Evolutionary conservation across 2,888 invertebrate genomes (phyloP).

Genomic region (Mimas tiliae): DNA sequence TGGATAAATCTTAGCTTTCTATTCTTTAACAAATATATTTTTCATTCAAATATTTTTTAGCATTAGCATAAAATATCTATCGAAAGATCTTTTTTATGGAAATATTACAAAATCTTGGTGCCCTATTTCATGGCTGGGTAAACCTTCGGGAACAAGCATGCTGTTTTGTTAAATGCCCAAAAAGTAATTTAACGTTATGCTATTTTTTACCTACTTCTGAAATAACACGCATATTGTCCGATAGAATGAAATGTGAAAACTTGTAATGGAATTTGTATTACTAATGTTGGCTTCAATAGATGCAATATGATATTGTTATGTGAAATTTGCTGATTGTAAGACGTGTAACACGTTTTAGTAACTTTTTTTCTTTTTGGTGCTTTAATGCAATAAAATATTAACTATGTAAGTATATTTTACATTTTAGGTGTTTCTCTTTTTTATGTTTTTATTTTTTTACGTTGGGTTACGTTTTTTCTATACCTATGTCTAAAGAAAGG

Average conservation of each 20-base stretch:
- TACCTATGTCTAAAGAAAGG: no score
- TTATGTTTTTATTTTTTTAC: no score
- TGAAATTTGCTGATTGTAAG: slow-evolving; percentile 14
- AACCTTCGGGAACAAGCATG: not conserved
- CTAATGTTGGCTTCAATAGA: slow-evolving; percentile 10
- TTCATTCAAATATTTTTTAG: no score
- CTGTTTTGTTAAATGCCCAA: not conserved
- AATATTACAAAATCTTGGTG: not conserved
- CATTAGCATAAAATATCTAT: no score
- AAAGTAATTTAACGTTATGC: not conserved
- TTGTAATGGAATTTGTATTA: slow-evolving; percentile 1
- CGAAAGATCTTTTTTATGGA: no score
- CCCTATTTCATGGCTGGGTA: not conserved
- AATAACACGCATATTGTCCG: not conserved
- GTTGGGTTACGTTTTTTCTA: no score
- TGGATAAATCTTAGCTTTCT: not conserved
- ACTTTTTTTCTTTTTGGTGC: no score
- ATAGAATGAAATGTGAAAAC: not conserved
- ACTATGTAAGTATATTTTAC: no score
- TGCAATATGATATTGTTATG: slow-evolving; percentile 2
- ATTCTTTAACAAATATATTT: no score
- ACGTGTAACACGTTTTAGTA: not conserved
- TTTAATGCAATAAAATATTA: not conserved
- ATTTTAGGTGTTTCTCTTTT: no score
- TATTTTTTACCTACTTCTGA: not conserved